Evolutionary conservation across 2,797 vertebrate species (phyloP), one percentile per base, ranked within the genome.

Genomic region (Taenioides sp.): DNA sequence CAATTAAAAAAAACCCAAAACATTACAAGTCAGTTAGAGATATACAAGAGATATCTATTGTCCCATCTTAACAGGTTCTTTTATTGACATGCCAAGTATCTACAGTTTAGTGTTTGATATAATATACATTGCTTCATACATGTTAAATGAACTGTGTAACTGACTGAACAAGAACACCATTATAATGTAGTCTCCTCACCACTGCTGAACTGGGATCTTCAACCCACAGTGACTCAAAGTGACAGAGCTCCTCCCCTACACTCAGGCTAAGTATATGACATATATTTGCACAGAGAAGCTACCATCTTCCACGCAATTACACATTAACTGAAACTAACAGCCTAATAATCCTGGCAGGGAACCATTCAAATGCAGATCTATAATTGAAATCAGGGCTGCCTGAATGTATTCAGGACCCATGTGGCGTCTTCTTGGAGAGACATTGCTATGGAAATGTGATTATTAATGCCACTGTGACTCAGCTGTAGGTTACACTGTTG

Each of bases 401-500:
- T 65, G 43, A 66, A 31, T 66, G 65, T 65, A 65, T 66, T 66
- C 65, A 66, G 11, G 9, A 66, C 47, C 47, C 65, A 66, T 66
- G 65, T 27, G 23, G 64, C 43, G 23, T 49, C 11, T 27, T 49
- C 62, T 47, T 28, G 65, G 49, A 67, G 11, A 67, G 27, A 67
- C 47, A 52, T 31, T 18, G 18, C 47, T n/a, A 27, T 66, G 63
- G 27, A 67, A 67, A 67, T 54, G 10, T 67, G 50, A 49, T 65
- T 65, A 65, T 65, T 65, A 31, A 50, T 66, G 65, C 18, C 20
- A 10, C 20, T 31, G 14, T 69, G 75, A 80, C 57, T 77, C 57
- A 59, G 70, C 73, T 66, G 28, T 52, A 34, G 25, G 28, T 10
- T 17, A 49, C 50, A 47, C 25, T 61, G 31, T 16, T 74, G 47